Conservation (phyloP, 2,113 vertebrate species). For the Addax nasomaculatus region DNA sequence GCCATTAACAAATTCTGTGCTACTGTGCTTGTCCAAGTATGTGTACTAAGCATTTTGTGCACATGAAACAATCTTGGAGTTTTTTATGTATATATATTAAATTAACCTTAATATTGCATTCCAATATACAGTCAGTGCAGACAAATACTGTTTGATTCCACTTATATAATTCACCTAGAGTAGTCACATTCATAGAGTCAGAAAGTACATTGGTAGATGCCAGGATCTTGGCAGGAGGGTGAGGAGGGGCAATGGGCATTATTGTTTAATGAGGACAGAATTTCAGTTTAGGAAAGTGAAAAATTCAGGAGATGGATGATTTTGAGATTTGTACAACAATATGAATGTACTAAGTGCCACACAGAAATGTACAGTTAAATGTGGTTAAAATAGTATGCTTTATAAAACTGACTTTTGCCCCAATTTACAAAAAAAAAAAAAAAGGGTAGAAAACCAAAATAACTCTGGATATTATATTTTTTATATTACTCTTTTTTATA, state of each 20-base stretch:
- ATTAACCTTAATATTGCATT: not conserved
- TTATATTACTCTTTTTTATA: not conserved
- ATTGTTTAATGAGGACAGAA: not conserved
- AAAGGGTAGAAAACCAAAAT: not conserved
- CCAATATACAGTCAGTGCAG: not conserved
- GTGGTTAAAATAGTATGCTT: not conserved
- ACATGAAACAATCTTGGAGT: not conserved
- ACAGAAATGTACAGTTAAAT: not conserved
- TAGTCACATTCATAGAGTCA: not conserved
- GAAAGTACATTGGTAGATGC: not conserved
- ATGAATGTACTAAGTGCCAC: not conserved
- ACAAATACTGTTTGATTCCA: not conserved
- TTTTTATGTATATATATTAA: not conserved
- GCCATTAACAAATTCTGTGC: not conserved
- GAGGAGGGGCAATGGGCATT: not conserved
- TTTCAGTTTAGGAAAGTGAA: not conserved
- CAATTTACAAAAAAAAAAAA: not conserved
- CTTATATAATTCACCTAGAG: not conserved
- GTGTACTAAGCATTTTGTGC: not conserved
- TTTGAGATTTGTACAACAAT: not conserved
- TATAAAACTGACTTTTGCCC: not conserved
- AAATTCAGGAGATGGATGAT: not conserved
- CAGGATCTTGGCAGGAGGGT: not conserved
- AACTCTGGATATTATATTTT: not conserved
- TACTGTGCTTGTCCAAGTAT: not conserved